A percentile compares a stretch with the other conserved stretches of the same genome.
phyloP scores from a whole-genome alignment of 92 coral and sea anemone genomes.

The Paragorgia papillata region DNA sequence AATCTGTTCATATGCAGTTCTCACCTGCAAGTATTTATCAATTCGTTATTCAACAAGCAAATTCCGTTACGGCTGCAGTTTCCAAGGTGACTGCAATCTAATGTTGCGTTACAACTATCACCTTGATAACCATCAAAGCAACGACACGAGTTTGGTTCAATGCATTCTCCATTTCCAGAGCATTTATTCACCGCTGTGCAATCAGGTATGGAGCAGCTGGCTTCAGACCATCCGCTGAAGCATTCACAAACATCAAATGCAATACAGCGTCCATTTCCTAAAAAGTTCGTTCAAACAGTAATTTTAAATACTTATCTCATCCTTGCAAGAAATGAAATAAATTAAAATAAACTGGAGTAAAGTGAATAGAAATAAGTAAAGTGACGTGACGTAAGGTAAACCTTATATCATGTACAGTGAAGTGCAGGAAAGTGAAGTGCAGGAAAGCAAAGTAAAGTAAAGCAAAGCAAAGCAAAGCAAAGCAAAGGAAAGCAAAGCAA shows the following conservation, averaged over 20 bases:
- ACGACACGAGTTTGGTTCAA: slow-evolving; percentile 50
- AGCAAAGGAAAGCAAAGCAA: too few species aligned
- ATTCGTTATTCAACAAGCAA: slow-evolving; percentile 28
- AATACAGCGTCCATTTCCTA: slow-evolving; percentile 37
- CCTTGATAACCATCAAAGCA: slow-evolving; percentile 56
- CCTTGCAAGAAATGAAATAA: too few species aligned
- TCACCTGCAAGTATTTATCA: slow-evolving; percentile 48
- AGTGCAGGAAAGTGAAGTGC: too few species aligned
- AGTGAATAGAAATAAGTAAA: too few species aligned
- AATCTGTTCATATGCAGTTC: too few species aligned
- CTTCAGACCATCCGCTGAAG: slow-evolving; percentile 26
- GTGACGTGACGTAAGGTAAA: too few species aligned
- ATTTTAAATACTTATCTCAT: too few species aligned
- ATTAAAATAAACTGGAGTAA: too few species aligned
- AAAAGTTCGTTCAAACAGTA: background rate
- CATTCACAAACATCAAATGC: slow-evolving; percentile 32
- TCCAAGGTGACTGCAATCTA: slow-evolving; percentile 48
- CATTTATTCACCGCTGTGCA: slow-evolving; percentile 15
- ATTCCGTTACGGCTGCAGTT: slow-evolving; percentile 61
- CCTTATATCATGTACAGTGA: too few species aligned
- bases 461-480: too few species aligned
- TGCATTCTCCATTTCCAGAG: slow-evolving; percentile 53
- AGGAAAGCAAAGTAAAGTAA: too few species aligned
- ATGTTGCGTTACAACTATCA: slow-evolving; percentile 40
- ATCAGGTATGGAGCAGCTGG: slow-evolving; percentile 27